Evolutionary conservation across 2,113 vertebrate genomes (phyloP).

Genomic region (Pionites leucogaster): DNA sequence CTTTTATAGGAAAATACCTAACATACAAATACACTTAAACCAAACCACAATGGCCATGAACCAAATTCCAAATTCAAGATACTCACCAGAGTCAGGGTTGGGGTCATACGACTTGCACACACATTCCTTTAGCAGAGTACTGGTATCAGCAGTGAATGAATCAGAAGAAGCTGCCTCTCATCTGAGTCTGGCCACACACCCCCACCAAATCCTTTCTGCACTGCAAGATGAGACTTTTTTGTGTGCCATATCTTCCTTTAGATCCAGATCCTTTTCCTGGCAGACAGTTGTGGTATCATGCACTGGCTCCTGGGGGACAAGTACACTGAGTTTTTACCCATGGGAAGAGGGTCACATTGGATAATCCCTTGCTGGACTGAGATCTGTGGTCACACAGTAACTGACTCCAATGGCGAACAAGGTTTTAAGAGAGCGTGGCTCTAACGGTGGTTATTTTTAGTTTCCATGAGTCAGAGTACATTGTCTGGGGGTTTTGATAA

Average conservation of each 20-base stretch:
- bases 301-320: neutral
- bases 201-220: neutral
- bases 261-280: neutral
- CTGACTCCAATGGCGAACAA: neutral
- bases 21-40: neutral
- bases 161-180: neutral
- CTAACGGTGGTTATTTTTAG: neutral
- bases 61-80: neutral
- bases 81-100: neutral
- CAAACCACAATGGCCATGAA: neutral
- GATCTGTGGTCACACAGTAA: neutral
- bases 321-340: neutral
- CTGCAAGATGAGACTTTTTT: neutral
- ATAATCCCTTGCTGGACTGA: neutral
- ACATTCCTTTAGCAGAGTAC: neutral
- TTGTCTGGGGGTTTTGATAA: neutral
- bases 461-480: neutral
- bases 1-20: neutral
- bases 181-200: fast-evolving
- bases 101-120: neutral
- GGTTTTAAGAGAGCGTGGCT: neutral
- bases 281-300: neutral
- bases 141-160: neutral
- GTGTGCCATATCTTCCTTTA: neutral
- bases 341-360: neutral